phyloP scores from a whole-genome alignment of 1,140 invertebrate genomes.

The Papilio dardanus region DNA sequence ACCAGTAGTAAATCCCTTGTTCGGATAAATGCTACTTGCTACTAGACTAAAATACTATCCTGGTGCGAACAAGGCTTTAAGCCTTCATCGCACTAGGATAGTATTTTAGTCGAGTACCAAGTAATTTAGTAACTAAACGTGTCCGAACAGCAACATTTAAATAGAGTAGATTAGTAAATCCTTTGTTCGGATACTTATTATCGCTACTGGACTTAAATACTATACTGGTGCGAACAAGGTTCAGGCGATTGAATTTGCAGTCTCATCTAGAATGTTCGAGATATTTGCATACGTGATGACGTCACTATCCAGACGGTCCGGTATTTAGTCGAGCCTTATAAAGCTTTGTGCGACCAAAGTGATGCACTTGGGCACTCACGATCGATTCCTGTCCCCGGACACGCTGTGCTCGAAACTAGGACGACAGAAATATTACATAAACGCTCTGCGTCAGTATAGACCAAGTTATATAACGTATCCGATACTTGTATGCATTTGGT shows the following conservation, averaged over 20 bases:
- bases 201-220: no score
- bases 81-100: no score
- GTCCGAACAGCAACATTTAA: no score
- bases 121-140: no score
- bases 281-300: slow-evolving; percentile 60
- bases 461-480: slow-evolving; percentile 27
- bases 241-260: slow-evolving; percentile 46
- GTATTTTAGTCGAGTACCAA: no score
- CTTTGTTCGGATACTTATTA: no score
- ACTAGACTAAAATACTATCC: no score
- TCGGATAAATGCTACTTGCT: no score
- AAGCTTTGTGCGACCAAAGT: slow-evolving; percentile 33
- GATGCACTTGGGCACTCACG: slow-evolving; percentile 28
- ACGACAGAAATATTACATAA: slow-evolving; percentile 38
- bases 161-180: no score
- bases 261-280: slow-evolving; percentile 59
- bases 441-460: slow-evolving; percentile 28
- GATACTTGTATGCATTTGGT: slow-evolving; percentile 21
- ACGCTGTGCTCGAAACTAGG: slow-evolving; percentile 34
- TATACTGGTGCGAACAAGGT: no score
- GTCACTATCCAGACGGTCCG: slow-evolving; percentile 52
- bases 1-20: no score
- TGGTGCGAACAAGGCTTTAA: no score
- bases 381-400: slow-evolving; percentile 34
- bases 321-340: slow-evolving; percentile 42